phyloP scores from a whole-genome alignment of 1,140 invertebrate species.

The Drosophila takahashii region DNA sequence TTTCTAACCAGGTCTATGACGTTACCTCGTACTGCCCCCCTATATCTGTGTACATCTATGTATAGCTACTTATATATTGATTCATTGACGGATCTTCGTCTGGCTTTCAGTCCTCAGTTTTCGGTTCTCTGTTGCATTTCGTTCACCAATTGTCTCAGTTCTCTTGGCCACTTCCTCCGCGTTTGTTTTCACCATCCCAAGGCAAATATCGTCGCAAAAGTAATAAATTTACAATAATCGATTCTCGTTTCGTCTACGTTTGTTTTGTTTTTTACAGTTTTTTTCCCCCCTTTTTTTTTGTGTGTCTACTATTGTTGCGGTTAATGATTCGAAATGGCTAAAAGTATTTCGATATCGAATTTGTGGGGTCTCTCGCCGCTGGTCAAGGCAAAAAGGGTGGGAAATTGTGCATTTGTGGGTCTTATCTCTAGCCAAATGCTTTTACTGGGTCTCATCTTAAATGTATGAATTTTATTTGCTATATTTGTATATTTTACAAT shows the following conservation, averaged over 20 bases:
- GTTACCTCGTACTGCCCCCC: slow-evolving; percentile 5
- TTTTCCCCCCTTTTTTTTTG: slow-evolving; percentile 3
- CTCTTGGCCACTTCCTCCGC: slow-evolving; percentile 40
- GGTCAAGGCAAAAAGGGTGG: slow-evolving; percentile 24
- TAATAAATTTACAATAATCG: slow-evolving; percentile 65
- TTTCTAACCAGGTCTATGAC: slow-evolving; percentile 76
- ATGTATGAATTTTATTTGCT: too few relatives aligned
- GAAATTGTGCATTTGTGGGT: neutral
- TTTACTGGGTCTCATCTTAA: neutral
- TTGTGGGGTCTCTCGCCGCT: slow-evolving; percentile 17
- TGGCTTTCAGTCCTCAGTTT: slow-evolving; percentile 5
- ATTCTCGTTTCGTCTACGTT: slow-evolving; percentile 31
- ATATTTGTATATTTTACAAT: too few relatives aligned
- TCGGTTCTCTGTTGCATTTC: slow-evolving; percentile 2
- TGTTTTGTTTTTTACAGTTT: slow-evolving; percentile 6
- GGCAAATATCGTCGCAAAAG: slow-evolving; percentile 42
- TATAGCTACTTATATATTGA: slow-evolving; percentile 34
- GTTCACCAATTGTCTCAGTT: neutral
- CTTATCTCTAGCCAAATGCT: too few relatives aligned
- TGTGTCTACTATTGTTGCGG: slow-evolving; percentile 1
- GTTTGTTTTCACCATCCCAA: slow-evolving; percentile 25
- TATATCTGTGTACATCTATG: neutral
- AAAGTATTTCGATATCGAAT: slow-evolving; percentile 30
- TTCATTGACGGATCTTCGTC: slow-evolving; percentile 60
- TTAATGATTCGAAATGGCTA: slow-evolving; percentile 16